Conservation (phyloP, 2,113 vertebrate species). For the Rhegmatorhina hoffmannsi region DNA sequence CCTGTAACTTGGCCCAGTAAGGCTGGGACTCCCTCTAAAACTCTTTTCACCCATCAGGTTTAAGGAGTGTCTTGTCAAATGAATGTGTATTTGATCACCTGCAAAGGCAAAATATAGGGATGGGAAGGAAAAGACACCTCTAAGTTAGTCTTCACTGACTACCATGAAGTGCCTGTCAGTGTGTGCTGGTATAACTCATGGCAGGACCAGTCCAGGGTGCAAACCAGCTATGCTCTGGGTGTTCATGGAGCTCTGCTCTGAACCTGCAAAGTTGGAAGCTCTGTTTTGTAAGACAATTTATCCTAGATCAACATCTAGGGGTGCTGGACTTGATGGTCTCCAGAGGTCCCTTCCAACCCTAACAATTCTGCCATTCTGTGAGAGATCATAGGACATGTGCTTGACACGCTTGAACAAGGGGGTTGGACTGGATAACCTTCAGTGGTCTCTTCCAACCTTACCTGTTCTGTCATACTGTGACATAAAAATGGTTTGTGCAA, state of each 20-base stretch:
- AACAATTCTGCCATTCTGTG: too few species aligned
- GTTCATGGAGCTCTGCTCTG: not conserved
- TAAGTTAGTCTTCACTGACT: not conserved
- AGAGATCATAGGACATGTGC: not conserved
- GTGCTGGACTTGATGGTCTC: too few species aligned
- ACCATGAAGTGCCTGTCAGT: not conserved
- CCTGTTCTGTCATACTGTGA: not conserved
- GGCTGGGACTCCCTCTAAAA: not conserved
- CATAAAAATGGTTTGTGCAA: not conserved
- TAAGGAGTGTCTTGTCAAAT: not conserved
- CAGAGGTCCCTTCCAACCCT: too few species aligned
- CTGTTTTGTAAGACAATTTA: not conserved
- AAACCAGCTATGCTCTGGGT: not conserved
- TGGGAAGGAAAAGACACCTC: not conserved
- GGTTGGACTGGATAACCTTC: not conserved
- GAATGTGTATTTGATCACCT: not conserved
- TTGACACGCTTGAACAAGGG: not conserved
- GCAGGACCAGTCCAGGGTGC: not conserved
- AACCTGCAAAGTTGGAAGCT: not conserved
- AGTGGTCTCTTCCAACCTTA: not conserved
- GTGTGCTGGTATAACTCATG: rapidly evolving
- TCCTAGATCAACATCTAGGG: not conserved
- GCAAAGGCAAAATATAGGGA: not conserved
- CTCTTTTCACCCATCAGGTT: not conserved
- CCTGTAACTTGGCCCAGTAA: not conserved